Conservation (phyloP, 2,888 invertebrate species). For the Gortyna flavago region DNA sequence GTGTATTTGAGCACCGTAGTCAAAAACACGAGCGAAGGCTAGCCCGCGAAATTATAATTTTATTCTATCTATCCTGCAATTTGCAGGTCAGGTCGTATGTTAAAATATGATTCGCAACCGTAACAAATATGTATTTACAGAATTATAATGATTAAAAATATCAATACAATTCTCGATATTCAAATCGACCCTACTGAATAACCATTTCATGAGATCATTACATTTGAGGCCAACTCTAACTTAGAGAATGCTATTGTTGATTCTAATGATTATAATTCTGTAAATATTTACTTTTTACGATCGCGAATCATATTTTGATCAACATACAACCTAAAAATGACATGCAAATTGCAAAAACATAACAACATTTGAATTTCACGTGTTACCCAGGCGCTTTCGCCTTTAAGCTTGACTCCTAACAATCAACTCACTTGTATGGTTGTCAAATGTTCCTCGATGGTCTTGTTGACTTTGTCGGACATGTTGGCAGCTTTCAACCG, state of each 20-base stretch:
- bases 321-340: not conserved
- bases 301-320: not conserved
- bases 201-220: too few relatives aligned
- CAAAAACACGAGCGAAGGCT: too few relatives aligned
- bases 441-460: conserved; percentile 70
- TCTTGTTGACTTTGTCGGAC: conserved; percentile 67
- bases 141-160: too few relatives aligned
- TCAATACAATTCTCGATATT: too few relatives aligned
- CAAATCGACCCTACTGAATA: too few relatives aligned
- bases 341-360: not conserved
- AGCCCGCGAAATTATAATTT: too few relatives aligned
- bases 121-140: too few relatives aligned
- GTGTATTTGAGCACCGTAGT: too few relatives aligned
- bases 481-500: conserved; percentile 71
- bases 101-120: too few relatives aligned
- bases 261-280: not conserved
- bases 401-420: not conserved
- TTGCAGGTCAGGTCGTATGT: too few relatives aligned
- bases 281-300: not conserved
- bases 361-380: not conserved
- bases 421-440: conserved; percentile 63
- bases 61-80: too few relatives aligned
- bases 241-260: not conserved
- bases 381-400: not conserved
- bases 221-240: not conserved